phyloP scores from a whole-genome alignment of 2,113 vertebrate genomes.

The Sturnira hondurensis region DNA sequence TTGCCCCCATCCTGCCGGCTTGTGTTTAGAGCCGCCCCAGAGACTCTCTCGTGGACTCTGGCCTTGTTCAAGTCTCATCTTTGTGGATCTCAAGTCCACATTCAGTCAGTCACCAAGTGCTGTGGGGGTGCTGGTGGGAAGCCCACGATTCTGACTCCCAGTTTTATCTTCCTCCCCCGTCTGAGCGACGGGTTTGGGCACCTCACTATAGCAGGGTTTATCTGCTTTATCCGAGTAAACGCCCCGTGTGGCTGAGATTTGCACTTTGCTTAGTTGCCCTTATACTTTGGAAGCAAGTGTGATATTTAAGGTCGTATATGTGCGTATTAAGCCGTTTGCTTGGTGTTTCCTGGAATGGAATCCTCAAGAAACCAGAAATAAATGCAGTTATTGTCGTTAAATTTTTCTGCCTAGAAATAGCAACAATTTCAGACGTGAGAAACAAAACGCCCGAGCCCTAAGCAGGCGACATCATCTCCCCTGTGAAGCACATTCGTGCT shows the following conservation, averaged over 20 bases:
- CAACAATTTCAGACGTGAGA: background rate
- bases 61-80: constrained; percentile 20
- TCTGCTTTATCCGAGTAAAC: background rate
- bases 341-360: background rate
- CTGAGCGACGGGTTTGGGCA: constrained; percentile 23
- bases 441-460: background rate
- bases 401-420: background rate
- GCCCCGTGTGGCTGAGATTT: background rate
- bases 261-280: background rate
- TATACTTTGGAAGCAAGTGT: background rate
- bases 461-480: background rate
- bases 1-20: background rate
- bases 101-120: constrained; percentile 34
- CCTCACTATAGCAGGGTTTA: constrained; percentile 17
- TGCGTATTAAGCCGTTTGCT: background rate
- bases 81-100: background rate
- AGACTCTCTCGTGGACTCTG: constrained; percentile 19
- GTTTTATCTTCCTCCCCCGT: background rate
- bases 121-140: background rate
- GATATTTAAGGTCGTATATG: background rate
- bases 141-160: background rate
- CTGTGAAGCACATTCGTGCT: background rate
- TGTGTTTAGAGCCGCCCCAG: background rate
- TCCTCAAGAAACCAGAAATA: background rate
- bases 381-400: background rate